A percentile compares a stretch with the other conserved stretches of the same genome.
phyloP scores from a whole-genome alignment of 1,140 invertebrate species.

The Triops longicaudatus region DNA sequence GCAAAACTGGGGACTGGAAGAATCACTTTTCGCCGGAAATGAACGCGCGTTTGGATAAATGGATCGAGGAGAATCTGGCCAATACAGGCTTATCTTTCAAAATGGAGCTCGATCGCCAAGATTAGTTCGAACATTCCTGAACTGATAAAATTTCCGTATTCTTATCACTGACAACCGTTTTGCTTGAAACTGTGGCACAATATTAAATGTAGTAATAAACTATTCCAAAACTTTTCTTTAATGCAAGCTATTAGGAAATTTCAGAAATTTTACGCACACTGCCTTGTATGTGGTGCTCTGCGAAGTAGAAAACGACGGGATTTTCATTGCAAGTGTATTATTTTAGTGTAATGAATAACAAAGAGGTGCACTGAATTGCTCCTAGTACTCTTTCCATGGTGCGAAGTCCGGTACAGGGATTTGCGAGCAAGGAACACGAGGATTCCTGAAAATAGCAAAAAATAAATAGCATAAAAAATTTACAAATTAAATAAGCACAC shows the following conservation, averaged over 20 bases:
- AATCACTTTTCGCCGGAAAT: constrained; percentile 41
- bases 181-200: too few species aligned
- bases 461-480: background rate
- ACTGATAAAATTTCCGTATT: too few species aligned
- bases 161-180: too few species aligned
- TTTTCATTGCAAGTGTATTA: background rate
- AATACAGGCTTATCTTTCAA: constrained; percentile 29
- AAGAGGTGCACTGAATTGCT: background rate
- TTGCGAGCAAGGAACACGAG: constrained; percentile 18
- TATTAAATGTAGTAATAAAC: too few species aligned
- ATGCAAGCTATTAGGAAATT: too few species aligned
- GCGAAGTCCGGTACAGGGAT: constrained; percentile 16
- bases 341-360: background rate
- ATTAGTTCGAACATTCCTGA: background rate
- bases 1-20: constrained; percentile 40
- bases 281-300: too few species aligned
- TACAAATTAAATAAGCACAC: too few species aligned
- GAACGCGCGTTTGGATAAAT: constrained; percentile 36
- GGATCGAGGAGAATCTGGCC: constrained; percentile 32
- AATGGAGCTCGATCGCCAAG: constrained; percentile 29
- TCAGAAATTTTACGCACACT: too few species aligned
- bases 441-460: constrained; percentile 18
- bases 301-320: background rate
- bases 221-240: too few species aligned
- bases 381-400: constrained; percentile 24